These are phyloP conservation scores for Masticophis lateralis DNA, from an alignment of 2,797 vertebrate species.

Conservation along the genomic window DNA sequence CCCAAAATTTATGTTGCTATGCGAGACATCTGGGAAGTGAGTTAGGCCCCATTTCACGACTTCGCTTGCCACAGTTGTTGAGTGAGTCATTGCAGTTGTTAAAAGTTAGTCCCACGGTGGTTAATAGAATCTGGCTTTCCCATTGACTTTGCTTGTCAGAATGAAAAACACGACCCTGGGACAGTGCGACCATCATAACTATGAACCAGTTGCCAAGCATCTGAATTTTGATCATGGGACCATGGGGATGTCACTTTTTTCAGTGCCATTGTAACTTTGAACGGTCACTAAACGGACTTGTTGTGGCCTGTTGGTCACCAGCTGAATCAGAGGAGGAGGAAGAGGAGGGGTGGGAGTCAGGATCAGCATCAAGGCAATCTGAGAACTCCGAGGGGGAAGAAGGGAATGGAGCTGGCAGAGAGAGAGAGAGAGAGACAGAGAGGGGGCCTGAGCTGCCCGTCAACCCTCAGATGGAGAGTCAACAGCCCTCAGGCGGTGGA, in stretches of 20 bases:
- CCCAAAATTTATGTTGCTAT: neutral
- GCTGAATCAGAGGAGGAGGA: too few relatives aligned
- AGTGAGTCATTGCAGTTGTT: neutral
- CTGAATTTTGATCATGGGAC: neutral
- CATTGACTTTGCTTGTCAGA: too few relatives aligned
- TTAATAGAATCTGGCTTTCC: neutral
- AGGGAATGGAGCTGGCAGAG: too few relatives aligned
- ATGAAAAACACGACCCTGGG: too few relatives aligned
- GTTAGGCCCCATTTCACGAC: neutral
- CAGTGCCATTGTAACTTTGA: neutral
- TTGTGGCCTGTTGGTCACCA: too few relatives aligned
- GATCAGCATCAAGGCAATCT: too few relatives aligned
- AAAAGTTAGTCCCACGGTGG: neutral
- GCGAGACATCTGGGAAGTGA: neutral
- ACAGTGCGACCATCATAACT: neutral
- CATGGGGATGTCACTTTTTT: neutral
- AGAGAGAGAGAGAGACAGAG: too few relatives aligned
- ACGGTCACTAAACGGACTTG: neutral
- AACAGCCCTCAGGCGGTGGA: too few relatives aligned
- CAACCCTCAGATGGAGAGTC: too few relatives aligned
- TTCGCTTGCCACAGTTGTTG: neutral
- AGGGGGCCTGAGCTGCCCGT: too few relatives aligned
- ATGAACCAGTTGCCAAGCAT: neutral
- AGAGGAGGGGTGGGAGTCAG: too few relatives aligned
- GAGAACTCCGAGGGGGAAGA: too few relatives aligned